These are phyloP conservation scores for Bujurquina vittata DNA, from an alignment of 2,113 vertebrate species.

Conservation along the genomic window DNA sequence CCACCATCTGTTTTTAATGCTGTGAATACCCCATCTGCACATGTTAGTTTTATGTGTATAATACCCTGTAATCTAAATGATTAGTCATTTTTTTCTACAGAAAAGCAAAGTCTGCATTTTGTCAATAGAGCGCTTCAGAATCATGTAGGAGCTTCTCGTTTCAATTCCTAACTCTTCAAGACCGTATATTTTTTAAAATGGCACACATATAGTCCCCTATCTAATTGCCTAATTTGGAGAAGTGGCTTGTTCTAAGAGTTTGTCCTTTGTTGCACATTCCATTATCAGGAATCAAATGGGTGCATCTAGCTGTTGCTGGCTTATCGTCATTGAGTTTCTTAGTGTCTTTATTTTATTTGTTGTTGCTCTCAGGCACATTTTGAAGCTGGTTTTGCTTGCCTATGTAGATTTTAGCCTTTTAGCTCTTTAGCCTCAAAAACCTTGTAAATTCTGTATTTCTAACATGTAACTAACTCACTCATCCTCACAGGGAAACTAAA, in stretches of 20 bases:
- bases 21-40: slow-evolving; percentile 77
- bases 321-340: slow-evolving; percentile 58
- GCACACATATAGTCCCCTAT: slow-evolving; percentile 41
- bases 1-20: slow-evolving; percentile 75
- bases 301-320: slow-evolving; percentile 54
- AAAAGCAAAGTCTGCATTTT: slow-evolving; percentile 29
- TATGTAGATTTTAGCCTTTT: slow-evolving; percentile 74
- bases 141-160: slow-evolving; percentile 23
- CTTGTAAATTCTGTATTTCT: slow-evolving; percentile 77
- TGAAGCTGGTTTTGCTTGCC: slow-evolving; percentile 68
- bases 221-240: slow-evolving; percentile 13
- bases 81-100: neutral
- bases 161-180: slow-evolving; percentile 22
- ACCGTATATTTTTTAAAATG: slow-evolving; percentile 20
- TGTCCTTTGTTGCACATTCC: slow-evolving; percentile 66
- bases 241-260: slow-evolving; percentile 21
- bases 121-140: slow-evolving; percentile 5
- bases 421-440: slow-evolving; percentile 76
- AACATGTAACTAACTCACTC: slow-evolving; percentile 66
- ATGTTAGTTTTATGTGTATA: slow-evolving; percentile 57
- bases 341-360: slow-evolving; percentile 41
- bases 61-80: slow-evolving; percentile 56
- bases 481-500: slow-evolving; percentile 56
- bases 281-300: slow-evolving; percentile 48
- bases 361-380: slow-evolving; percentile 72